Evolutionary conservation across 2,797 vertebrate genomes (phyloP), one percentile per base, ranked within the genome.

Genomic region (Epinephelus coioides): DNA sequence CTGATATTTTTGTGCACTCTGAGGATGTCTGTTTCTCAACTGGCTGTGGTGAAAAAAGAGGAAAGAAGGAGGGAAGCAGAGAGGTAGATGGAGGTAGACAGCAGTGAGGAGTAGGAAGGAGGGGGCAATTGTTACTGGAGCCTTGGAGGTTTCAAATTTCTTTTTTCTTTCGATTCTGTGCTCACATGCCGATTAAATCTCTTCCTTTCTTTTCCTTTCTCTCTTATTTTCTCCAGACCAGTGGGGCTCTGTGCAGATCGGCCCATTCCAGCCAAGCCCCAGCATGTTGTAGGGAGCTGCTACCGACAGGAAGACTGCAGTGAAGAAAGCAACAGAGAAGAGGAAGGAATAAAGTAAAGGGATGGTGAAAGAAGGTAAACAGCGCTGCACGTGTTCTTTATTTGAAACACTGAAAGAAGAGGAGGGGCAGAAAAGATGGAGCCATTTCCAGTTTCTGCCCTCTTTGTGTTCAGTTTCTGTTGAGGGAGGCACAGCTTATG

Each of bases 101-200:
- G 59, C 47, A 73, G 60, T 34, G 65, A 67, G 73, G 72, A 70
- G 70, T 65, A 69, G 51, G 75, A 61, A 55, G 76, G 75, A 66
- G 78, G 76, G 62, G 78, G 72, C 71, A 84, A 92, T 89, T 92
- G 90, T 91, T 86, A 81, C 82, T 92, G 88, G 84, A 87, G 88
- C 83, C 79, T 69, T 71, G 79, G 78, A 83, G 94, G 93, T 94
- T 93, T 91, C 89, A 85, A 60, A 87, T 92, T 91, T 91, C 83
- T 60, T 62, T 73, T 79, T 87, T 80, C 85, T 91, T 86, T 88
- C 74, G 34, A 84, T 75, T 85, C 77, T 76, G 65, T 68, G 40
- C 76, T 75, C 73, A 71, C 70, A 76, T 80, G 69, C 62, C 73
- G 64, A 79, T 78, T 79, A 69, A 77, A 78, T 56, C 76, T 75